phyloP scores from a whole-genome alignment of 2,888 invertebrate genomes.

The Aporophyla nigra region DNA sequence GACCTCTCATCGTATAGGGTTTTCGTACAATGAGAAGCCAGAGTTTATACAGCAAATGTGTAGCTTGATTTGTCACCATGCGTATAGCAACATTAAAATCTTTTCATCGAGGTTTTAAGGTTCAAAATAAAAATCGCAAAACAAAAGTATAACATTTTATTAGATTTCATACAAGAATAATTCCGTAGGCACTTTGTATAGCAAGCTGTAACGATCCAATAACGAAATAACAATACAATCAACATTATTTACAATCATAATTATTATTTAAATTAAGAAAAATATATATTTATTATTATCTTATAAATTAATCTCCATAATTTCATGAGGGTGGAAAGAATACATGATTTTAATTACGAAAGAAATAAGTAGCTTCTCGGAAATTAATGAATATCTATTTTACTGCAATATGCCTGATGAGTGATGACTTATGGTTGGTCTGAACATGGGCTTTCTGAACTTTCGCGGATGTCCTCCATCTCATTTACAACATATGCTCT shows the following conservation, averaged over 20 bases:
- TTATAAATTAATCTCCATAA: constrained; percentile 51
- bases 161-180: constrained; percentile 66
- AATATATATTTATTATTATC: constrained; percentile 8
- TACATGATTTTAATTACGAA: not conserved
- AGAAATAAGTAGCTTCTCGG: not conserved
- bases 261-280: constrained; percentile 25
- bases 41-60: too few relatives aligned
- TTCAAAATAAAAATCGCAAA: constrained; percentile 26
- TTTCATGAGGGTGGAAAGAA: constrained; percentile 22
- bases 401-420: not conserved
- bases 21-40: too few relatives aligned
- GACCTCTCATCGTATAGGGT: too few relatives aligned
- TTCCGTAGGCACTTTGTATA: constrained; percentile 69
- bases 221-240: constrained; percentile 57
- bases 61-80: too few relatives aligned
- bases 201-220: constrained; percentile 56
- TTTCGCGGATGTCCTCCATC: not conserved
- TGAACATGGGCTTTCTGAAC: not conserved
- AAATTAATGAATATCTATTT: not conserved
- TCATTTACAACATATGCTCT: not conserved
- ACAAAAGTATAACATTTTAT: constrained; percentile 69
- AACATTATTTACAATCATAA: constrained; percentile 57
- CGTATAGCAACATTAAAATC: not conserved
- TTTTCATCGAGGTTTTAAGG: not conserved
- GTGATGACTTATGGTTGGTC: too few relatives aligned